These are phyloP conservation scores for Eidolon dupreanum DNA, from an alignment of 2,797 vertebrate species.

Conservation along the genomic window DNA sequence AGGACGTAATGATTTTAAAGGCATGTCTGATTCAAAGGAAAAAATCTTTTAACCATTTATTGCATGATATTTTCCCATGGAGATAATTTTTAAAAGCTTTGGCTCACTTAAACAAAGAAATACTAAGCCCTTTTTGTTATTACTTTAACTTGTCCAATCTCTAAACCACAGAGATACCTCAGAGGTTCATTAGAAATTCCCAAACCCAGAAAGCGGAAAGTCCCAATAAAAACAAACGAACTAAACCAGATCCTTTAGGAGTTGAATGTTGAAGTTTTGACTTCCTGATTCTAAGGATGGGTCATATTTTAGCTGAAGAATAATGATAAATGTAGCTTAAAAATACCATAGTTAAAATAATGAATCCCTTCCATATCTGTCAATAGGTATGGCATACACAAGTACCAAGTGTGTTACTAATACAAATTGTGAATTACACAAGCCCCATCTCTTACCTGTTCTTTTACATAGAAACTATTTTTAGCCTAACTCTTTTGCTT, in stretches of 20 bases:
- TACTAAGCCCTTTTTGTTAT: slow-evolving; percentile 49
- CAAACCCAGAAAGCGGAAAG: slow-evolving; percentile 68
- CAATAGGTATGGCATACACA: background rate
- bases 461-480: background rate
- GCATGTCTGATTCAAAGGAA: slow-evolving; percentile 54
- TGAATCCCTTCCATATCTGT: background rate
- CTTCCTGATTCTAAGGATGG: slow-evolving; percentile 56
- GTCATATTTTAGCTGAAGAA: slow-evolving; percentile 50
- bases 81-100: slow-evolving; percentile 75
- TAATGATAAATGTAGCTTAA: background rate
- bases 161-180: slow-evolving; percentile 72
- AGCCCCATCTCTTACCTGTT: background rate
- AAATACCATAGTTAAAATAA: slow-evolving; percentile 3
- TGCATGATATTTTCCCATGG: slow-evolving; percentile 68
- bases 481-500: background rate
- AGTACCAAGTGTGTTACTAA: background rate
- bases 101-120: slow-evolving; percentile 61
- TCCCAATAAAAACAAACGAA: slow-evolving; percentile 69
- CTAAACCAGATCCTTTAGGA: slow-evolving; percentile 58
- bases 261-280: slow-evolving; percentile 48
- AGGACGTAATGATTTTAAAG: slow-evolving; percentile 24
- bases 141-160: slow-evolving; percentile 63
- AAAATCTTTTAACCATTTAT: slow-evolving; percentile 56
- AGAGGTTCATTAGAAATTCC: slow-evolving; percentile 79
- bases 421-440: background rate